These are phyloP conservation scores for Mongoloraphidia duomilia DNA, from an alignment of 2,888 invertebrate genomes.

Conservation along the genomic window DNA sequence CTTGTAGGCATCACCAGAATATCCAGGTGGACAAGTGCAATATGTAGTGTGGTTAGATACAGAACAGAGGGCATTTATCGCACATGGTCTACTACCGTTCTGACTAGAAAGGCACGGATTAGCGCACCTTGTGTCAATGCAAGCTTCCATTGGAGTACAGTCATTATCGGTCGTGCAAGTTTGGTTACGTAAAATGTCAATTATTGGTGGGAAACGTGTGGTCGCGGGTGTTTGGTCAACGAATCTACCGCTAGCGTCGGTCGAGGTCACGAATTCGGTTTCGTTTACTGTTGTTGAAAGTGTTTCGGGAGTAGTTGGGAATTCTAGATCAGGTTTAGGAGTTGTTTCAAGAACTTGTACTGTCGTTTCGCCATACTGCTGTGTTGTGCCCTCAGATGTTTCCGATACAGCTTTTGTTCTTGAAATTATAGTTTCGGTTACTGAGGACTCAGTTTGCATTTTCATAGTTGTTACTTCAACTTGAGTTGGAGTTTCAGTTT, in stretches of 20 bases:
- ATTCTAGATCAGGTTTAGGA: background rate
- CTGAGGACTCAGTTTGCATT: too few relatives aligned
- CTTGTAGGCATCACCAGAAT: conserved; percentile 37
- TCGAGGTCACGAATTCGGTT: background rate
- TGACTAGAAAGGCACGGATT: conserved; percentile 40
- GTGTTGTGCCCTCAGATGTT: background rate
- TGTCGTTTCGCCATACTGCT: background rate
- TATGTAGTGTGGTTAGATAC: conserved; percentile 45
- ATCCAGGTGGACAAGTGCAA: conserved; percentile 43
- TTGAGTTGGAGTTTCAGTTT: too few relatives aligned
- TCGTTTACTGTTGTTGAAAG: background rate
- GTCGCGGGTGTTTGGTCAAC: too few relatives aligned
- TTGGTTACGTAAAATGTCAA: conserved; percentile 23
- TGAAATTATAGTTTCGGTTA: background rate
- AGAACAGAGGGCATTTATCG: conserved; percentile 44
- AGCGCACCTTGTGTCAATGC: conserved; percentile 46
- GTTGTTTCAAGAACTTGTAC: background rate
- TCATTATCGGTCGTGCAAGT: conserved; percentile 46
- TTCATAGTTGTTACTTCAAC: too few relatives aligned
- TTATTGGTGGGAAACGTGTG: conserved; percentile 1
- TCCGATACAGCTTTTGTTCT: background rate
- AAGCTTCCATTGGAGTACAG: conserved; percentile 47
- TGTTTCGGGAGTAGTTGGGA: background rate
- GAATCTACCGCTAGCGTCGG: background rate
- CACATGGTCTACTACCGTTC: conserved; percentile 34